phyloP scores from a whole-genome alignment of 2,888 invertebrate genomes.

The Nymphalis c-album region DNA sequence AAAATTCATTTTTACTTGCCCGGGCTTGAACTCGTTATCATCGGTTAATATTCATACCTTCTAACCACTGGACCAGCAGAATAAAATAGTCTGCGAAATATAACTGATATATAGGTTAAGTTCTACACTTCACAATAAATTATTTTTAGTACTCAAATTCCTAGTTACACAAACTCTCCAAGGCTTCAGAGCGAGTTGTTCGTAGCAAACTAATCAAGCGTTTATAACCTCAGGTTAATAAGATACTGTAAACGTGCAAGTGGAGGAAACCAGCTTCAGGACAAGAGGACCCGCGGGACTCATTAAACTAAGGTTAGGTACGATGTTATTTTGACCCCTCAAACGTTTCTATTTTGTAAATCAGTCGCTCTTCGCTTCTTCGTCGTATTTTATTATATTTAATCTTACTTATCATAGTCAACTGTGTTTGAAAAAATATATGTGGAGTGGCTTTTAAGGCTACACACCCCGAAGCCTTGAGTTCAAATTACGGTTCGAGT shows the following conservation, averaged over 20 bases:
- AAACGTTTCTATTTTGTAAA: slow-evolving; percentile 16
- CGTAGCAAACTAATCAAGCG: slow-evolving; percentile 31
- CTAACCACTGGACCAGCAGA: too few relatives aligned
- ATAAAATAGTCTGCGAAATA: too few relatives aligned
- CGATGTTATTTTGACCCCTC: slow-evolving; percentile 11
- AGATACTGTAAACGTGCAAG: slow-evolving; percentile 27
- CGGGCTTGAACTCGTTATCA: too few relatives aligned
- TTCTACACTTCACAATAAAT: background rate
- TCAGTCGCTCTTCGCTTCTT: slow-evolving; percentile 4
- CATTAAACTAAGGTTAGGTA: slow-evolving; percentile 6
- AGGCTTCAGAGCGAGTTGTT: slow-evolving; percentile 1
- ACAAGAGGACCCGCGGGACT: slow-evolving; percentile 31
- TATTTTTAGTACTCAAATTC: background rate
- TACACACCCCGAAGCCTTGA: too few relatives aligned
- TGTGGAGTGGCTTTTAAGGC: too few relatives aligned
- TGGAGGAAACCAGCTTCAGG: slow-evolving; percentile 13
- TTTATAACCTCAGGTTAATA: slow-evolving; percentile 33
- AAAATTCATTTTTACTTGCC: too few relatives aligned
- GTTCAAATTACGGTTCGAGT: too few relatives aligned
- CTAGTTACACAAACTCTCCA: background rate
- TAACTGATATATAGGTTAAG: background rate
- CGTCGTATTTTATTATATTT: background rate
- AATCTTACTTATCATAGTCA: background rate
- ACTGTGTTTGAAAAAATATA: too few relatives aligned
- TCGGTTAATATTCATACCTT: too few relatives aligned